These are phyloP conservation scores for Poecile atricapillus DNA, from an alignment of 2,113 vertebrate genomes.

Conservation along the genomic window DNA sequence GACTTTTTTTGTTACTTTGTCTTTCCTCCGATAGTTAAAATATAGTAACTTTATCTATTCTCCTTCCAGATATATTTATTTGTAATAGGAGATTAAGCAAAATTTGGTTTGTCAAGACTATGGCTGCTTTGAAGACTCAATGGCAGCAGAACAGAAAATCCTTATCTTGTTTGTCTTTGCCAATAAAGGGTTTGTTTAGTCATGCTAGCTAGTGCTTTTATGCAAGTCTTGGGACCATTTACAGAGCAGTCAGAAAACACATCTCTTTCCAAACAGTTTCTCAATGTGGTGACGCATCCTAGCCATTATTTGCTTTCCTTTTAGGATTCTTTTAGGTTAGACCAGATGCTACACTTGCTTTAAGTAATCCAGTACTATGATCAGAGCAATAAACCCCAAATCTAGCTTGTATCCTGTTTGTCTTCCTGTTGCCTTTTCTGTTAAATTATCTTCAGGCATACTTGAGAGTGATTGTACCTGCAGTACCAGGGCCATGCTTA, in stretches of 20 bases:
- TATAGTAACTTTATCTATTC: neutral
- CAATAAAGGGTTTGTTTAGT: neutral
- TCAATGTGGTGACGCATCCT: neutral
- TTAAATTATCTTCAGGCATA: neutral
- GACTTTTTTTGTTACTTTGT: neutral
- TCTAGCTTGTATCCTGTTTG: neutral
- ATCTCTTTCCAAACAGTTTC: conserved; percentile 27
- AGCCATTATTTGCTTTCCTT: neutral
- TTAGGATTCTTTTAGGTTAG: neutral
- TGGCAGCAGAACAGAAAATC: conserved; percentile 8
- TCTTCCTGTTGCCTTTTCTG: neutral
- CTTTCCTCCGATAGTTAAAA: neutral
- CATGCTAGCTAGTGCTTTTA: neutral
- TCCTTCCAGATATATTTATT: neutral
- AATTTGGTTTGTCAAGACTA: neutral
- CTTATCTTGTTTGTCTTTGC: conserved; percentile 49
- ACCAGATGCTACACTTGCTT: neutral
- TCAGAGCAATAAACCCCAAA: neutral
- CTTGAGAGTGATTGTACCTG: neutral
- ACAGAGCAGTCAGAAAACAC: neutral
- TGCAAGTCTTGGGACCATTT: conserved; percentile 7
- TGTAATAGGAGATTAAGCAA: neutral
- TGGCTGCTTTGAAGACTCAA: neutral
- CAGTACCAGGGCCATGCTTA: neutral
- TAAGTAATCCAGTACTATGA: neutral